Conservation (phyloP, 1,140 invertebrate genomes). For the Meloidogyne floridensis region DNA sequence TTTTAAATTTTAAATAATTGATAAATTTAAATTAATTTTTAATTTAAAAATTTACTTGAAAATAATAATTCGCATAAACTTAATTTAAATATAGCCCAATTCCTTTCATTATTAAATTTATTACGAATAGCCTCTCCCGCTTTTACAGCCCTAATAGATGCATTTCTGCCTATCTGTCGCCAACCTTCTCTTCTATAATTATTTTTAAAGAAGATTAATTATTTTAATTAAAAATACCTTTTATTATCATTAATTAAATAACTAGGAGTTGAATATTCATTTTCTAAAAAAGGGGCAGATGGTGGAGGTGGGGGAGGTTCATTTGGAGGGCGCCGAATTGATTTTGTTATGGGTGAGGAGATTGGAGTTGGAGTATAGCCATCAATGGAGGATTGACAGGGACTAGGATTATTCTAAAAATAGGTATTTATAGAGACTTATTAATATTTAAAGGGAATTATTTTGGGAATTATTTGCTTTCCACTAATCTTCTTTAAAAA, state of each 20-base stretch:
- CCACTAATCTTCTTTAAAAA: too few relatives aligned
- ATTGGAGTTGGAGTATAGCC: not conserved
- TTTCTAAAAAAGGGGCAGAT: slow-evolving; percentile 9
- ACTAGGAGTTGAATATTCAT: slow-evolving; percentile 13
- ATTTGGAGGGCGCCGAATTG: slow-evolving; percentile 11
- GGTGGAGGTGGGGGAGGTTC: not conserved
- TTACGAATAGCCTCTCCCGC: not conserved
- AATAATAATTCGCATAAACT: slow-evolving; percentile 18
- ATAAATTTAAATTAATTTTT: not conserved
- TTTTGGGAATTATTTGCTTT: too few relatives aligned
- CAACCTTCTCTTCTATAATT: not conserved
- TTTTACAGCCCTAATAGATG: not conserved
- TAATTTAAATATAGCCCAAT: not conserved
- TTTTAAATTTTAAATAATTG: not conserved
- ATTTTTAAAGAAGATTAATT: not conserved
- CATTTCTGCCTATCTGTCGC: not conserved
- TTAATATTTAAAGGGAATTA: too few relatives aligned
- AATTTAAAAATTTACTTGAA: slow-evolving; percentile 19
- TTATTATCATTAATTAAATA: slow-evolving; percentile 1
- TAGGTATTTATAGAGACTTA: too few relatives aligned
- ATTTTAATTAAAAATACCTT: not conserved
- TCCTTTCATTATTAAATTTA: slow-evolving; percentile 1
- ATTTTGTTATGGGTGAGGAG: not conserved
- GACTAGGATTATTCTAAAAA: slow-evolving; percentile 19
- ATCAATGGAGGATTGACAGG: not conserved